Conservation (phyloP, 1,140 invertebrate genomes). For the Philopotamus ludificatus region DNA sequence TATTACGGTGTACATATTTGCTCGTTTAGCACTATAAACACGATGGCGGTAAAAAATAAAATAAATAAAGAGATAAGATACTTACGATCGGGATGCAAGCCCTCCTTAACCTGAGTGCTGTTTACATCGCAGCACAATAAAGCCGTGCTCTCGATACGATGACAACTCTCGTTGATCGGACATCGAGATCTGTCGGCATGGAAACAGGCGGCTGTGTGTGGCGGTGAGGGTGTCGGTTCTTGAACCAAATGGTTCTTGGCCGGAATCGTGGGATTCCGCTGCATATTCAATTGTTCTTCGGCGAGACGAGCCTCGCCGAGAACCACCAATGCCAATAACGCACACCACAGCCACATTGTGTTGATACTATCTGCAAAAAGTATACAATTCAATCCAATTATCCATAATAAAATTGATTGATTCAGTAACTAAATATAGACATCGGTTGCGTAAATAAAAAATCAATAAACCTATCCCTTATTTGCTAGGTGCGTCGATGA, state of each 20-base stretch:
- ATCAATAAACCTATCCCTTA: no score
- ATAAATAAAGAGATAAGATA: conserved; percentile 4
- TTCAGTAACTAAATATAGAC: no score
- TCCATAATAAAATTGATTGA: no score
- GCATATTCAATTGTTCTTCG: conserved; percentile 24
- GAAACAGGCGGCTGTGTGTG: conserved; percentile 46
- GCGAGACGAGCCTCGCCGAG: conserved; percentile 22
- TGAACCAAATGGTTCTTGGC: neutral
- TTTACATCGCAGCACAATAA: conserved; percentile 54
- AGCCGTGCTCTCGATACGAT: conserved; percentile 43
- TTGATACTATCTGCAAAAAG: no score
- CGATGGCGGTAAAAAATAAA: neutral
- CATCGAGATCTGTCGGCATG: conserved; percentile 48
- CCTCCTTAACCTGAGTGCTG: conserved; percentile 47
- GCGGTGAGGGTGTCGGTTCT: conserved; percentile 39
- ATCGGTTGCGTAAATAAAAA: no score
- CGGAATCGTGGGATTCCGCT: conserved; percentile 18
- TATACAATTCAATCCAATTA: no score
- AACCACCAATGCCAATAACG: no score
- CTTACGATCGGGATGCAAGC: conserved; percentile 43
- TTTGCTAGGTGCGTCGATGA: no score
- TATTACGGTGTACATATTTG: no score
- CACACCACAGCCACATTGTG: no score
- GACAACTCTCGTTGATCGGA: conserved; percentile 45
- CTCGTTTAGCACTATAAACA: no score